Evolutionary conservation across 2,888 invertebrate genomes (phyloP), one percentile per base, ranked within the genome.

Genomic region (Caenorhabditis plicata): DNA sequence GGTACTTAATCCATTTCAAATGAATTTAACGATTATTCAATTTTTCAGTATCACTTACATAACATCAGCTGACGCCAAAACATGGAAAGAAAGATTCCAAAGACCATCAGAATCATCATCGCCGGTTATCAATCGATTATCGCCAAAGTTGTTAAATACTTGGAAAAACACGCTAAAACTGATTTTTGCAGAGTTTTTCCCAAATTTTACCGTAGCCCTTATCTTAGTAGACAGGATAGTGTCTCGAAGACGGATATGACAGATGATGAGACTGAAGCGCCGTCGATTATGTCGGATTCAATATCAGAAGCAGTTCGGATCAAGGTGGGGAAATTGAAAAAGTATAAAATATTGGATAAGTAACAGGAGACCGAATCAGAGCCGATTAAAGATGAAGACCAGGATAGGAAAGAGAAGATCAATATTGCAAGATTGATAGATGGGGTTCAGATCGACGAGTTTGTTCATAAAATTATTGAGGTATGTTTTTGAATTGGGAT

Each of bases 31-130:
- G n/a, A 17, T 29, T 8, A 26, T 40, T 40, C 40, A 26, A 17
- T 25, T 50, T 81, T 83, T 43, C 81, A 87, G 86, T 78, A 83
- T 87, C 61, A 83, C 83, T 17, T 87, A 86, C 81, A 85, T 87
- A 70, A 84, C 86, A 43, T 82, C 82, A 17, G 81, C 82, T 49
- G 86, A 86, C 75, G 86, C 85, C 42, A 83, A 83, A 60, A 82
- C 82, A 38, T 84, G 85, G 78, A 81, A 82, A 60, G 80, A 81
- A 54, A 66, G 77, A 40, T 75, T 75, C 48, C 71, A 71, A 36
- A 54, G 69, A 23, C 73, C 70, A 35, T 47, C 64, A 7, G 73
- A 66, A 29, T 63, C 68, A n/a, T 64, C 56, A 5, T 61, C 70
- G 15, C 63, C 70, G 15, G 57, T 68, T 33, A 68, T 70, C 31